phyloP scores from a whole-genome alignment of 2,888 invertebrate species.

The Drosophila sordidapex region DNA sequence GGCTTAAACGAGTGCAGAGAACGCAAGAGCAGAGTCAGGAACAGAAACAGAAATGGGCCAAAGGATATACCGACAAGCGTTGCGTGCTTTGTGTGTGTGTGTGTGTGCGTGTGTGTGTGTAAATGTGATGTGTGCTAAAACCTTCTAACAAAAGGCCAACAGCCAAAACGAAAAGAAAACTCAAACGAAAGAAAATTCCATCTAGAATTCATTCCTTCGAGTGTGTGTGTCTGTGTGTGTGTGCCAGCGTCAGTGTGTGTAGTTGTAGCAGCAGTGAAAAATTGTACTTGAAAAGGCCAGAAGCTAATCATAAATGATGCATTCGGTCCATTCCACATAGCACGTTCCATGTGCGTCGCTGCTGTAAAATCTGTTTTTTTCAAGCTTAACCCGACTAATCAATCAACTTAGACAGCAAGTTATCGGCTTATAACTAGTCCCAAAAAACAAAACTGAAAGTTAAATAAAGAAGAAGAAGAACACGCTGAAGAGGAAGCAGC shows the following conservation, averaged over 20 bases:
- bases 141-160: conserved; percentile 35
- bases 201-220: conserved; percentile 20
- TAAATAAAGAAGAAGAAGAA: conserved; percentile 1
- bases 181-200: conserved; percentile 26
- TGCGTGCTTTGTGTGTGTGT: conserved; percentile 9
- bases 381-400: conserved; percentile 53
- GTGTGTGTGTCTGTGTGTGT: background rate
- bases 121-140: conserved; percentile 16
- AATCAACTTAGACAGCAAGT: conserved; percentile 55
- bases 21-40: conserved; percentile 36
- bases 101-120: conserved; percentile 2
- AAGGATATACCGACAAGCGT: conserved; percentile 48
- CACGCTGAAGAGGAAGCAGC: background rate
- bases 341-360: background rate
- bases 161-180: conserved; percentile 13
- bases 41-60: conserved; percentile 46
- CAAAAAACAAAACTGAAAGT: background rate
- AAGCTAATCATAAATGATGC: conserved; percentile 55
- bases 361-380: conserved; percentile 35
- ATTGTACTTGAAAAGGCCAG: conserved; percentile 22
- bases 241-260: background rate
- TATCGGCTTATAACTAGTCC: conserved; percentile 50
- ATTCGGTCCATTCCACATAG: conserved; percentile 16
- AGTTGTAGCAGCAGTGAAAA: conserved; percentile 14
- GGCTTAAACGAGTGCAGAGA: conserved; percentile 67